Evolutionary conservation across 2,888 invertebrate species (phyloP).

Genomic region (Phortica okadai): DNA sequence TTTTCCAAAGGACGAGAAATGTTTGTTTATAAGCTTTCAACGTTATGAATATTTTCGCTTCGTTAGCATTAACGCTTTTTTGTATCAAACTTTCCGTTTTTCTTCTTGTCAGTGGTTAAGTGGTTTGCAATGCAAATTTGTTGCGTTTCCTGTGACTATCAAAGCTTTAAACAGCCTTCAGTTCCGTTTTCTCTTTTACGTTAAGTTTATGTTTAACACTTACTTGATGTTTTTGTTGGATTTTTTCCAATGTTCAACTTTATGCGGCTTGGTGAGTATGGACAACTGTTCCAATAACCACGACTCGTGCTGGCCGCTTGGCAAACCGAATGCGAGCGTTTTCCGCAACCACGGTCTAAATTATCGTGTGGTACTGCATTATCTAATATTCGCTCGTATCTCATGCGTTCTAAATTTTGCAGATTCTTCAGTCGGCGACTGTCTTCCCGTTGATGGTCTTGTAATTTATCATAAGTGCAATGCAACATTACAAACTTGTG

Average conservation of each 20-base stretch:
- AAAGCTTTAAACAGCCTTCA: not conserved
- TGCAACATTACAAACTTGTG: not conserved
- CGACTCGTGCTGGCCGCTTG: not conserved
- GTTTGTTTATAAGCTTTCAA: constrained; percentile 1
- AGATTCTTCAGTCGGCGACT: not conserved
- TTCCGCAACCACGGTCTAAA: too few relatives aligned
- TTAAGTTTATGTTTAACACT: not conserved
- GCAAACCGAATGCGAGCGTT: not conserved
- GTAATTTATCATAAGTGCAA: not conserved
- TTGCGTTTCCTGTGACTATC: not conserved
- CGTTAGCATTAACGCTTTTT: constrained; percentile 5
- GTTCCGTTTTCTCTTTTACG: not conserved
- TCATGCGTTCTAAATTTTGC: not conserved
- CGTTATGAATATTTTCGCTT: constrained; percentile 28
- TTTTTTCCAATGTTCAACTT: too few relatives aligned
- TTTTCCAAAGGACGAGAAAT: constrained; percentile 17
- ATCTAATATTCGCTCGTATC: not conserved
- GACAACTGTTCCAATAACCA: not conserved
- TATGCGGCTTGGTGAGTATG: too few relatives aligned
- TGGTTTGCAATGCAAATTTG: constrained; percentile 17
- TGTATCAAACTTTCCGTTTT: not conserved
- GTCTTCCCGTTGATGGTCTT: not conserved
- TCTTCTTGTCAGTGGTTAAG: not conserved
- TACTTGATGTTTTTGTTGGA: not conserved
- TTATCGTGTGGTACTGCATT: not conserved